Base-by-base conservation (phyloP, 1,140 invertebrate genomes). In the Drosophila nebulosa region DNA sequence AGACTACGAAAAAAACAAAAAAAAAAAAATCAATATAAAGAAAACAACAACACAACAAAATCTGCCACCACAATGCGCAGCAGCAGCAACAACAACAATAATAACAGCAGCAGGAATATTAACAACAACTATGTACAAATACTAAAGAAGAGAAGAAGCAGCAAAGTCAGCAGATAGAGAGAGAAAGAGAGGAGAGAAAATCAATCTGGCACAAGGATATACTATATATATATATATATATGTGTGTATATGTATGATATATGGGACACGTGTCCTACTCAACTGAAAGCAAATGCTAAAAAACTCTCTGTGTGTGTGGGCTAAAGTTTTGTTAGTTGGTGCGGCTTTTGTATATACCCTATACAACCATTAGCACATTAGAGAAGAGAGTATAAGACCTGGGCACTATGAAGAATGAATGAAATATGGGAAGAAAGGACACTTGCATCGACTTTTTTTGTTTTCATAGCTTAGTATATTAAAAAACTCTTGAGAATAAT, bases 161-260 rank as follows among this genome's bases (percentile, higher is more conserved):
- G 6, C 55, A 58, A 62, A 56, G 36, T 36, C 63, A 58, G 63
- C 64, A 58, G 14, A 46, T 16, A 18, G 27, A 46, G 36, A 16
- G 39, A 63, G 53, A 52, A 7, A 7, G 6, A 27, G 27, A 30
- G 27, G 27, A 30, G 27, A 30, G 27, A 80, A 84, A 85, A 85
- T 85, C 80, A 80, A 85, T 86, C 78, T 86, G 80, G 80, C 69
- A 77, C 80, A 85, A 84, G 80, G 80, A 84, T 85, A 85, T 60
- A 73, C 52, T 51, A 62, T 55, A n/a, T 30, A 10, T 2, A 30
- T 30, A 30, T 30, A n/a, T n/a, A n/a, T n/a, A n/a, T n/a, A n/a
- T n/a, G n/a, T n/a, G n/a, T n/a, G n/a, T 30, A 10, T 2, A 30
- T 30, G 10, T 30, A 72, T 63, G 24, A 61, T 65, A 62, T 61